Conservation (phyloP, 2,797 vertebrate species). For the Meriones psammophilus region DNA sequence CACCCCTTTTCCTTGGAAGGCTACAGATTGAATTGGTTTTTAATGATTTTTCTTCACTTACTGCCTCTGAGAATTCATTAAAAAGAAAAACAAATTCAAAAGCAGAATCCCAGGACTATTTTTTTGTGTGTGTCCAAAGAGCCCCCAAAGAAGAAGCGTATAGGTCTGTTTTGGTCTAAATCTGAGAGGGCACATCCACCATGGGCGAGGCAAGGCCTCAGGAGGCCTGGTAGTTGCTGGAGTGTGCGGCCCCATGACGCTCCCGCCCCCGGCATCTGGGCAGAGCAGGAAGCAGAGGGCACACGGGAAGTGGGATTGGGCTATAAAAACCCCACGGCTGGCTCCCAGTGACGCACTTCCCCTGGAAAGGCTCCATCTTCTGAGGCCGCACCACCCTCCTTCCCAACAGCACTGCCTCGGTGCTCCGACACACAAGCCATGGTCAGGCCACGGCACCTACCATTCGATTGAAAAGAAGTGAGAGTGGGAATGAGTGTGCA, state of each 20-base stretch:
- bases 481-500: not conserved
- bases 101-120: not conserved
- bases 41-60: slow-evolving; percentile 74
- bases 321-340: not conserved
- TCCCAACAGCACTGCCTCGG: too few species aligned
- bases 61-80: slow-evolving; percentile 61
- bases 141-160: not conserved
- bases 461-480: slow-evolving; percentile 31
- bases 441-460: not conserved
- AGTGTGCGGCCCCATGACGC: too few species aligned
- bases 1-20: slow-evolving; percentile 78
- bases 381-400: not conserved
- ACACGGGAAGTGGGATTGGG: not conserved
- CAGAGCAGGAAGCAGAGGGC: not conserved
- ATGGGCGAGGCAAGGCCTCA: too few species aligned
- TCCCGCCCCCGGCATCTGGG: not conserved
- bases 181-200: not conserved
- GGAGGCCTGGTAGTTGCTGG: not conserved
- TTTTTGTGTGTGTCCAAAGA: not conserved
- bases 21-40: slow-evolving; percentile 76
- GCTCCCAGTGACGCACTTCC: not conserved
- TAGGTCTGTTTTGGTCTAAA: not conserved
- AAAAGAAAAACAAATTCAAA: slow-evolving; percentile 26
- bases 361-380: not conserved
- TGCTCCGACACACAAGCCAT: not conserved